Conservation (phyloP, 2,113 vertebrate genomes). For the Centropus unirufus region DNA sequence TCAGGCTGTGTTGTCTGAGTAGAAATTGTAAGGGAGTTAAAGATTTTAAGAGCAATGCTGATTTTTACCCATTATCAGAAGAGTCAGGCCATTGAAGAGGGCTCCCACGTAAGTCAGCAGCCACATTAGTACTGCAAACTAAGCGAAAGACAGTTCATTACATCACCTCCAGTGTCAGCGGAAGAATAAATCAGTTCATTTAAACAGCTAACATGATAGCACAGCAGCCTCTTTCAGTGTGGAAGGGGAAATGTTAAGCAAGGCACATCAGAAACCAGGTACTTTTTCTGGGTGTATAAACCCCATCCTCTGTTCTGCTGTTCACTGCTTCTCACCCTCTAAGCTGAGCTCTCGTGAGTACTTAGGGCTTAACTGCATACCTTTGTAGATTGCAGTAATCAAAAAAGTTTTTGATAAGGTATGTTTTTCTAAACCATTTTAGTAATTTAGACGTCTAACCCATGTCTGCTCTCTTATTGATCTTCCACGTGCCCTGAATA, state of each 20-base stretch:
- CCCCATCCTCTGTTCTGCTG: neutral
- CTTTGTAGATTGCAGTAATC: neutral
- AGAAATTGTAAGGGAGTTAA: neutral
- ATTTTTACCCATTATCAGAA: slow-evolving; percentile 94
- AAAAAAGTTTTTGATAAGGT: too few relatives aligned
- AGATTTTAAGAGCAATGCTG: slow-evolving; percentile 8
- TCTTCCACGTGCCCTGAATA: neutral
- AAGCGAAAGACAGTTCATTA: slow-evolving; percentile 58
- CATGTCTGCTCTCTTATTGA: neutral
- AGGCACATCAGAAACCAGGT: neutral
- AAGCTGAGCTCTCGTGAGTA: neutral
- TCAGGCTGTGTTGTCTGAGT: neutral
- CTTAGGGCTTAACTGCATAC: neutral
- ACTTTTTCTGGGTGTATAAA: neutral
- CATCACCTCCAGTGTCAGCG: neutral
- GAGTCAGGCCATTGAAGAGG: slow-evolving; percentile 97
- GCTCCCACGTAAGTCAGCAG: slow-evolving; percentile 97
- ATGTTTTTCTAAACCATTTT: neutral
- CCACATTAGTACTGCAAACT: slow-evolving; percentile 99
- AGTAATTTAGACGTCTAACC: neutral
- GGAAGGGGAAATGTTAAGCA: neutral
- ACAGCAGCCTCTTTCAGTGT: neutral
- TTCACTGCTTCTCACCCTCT: neutral
- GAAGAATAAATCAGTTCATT: neutral
- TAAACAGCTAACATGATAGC: neutral